Evolutionary conservation across 2,113 vertebrate species (phyloP).

Genomic region (Condylura cristata): DNA sequence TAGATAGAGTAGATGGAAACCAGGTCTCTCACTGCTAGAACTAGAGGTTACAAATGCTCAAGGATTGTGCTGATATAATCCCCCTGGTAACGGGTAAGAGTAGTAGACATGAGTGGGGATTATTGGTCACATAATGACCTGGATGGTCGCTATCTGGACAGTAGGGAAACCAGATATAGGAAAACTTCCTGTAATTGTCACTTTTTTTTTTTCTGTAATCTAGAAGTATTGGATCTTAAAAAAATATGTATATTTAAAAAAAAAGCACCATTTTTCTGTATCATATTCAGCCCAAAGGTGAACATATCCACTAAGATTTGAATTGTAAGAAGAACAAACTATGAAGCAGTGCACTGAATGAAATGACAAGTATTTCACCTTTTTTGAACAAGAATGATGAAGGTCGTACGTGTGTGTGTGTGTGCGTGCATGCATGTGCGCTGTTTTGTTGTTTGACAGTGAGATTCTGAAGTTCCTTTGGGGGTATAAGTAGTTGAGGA

Average conservation of each 20-base stretch:
- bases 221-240: not conserved
- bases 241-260: not conserved
- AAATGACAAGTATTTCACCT: not conserved
- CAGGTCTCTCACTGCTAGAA: not conserved
- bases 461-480: not conserved
- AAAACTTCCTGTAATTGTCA: not conserved
- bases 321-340: not conserved
- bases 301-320: not conserved
- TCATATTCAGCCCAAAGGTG: not conserved
- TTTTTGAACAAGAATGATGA: not conserved
- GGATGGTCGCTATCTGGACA: not conserved
- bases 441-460: not conserved
- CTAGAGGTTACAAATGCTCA: not conserved
- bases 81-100: not conserved
- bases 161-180: not conserved
- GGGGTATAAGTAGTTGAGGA: not conserved
- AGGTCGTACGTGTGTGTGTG: not conserved
- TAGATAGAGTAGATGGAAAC: not conserved
- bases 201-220: slow-evolving; percentile 16
- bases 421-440: not conserved
- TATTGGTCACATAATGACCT: not conserved
- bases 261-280: not conserved
- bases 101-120: not conserved
- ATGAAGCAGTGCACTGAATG: not conserved
- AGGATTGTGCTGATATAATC: not conserved